Evolutionary conservation across 2,113 vertebrate genomes (phyloP).

Genomic region (Oxyura jamaicensis): DNA sequence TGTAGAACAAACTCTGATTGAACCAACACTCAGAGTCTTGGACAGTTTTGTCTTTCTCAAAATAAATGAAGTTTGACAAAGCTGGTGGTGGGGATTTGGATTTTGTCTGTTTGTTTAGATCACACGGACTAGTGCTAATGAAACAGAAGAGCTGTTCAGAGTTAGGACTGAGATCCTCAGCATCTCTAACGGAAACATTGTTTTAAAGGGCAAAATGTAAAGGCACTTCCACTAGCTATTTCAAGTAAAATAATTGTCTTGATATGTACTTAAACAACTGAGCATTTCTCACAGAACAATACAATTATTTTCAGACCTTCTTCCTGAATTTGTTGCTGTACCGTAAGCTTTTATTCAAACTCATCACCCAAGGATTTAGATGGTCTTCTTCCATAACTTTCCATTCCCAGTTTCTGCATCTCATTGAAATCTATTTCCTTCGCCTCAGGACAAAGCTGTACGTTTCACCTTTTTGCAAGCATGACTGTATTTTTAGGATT

Average conservation of each 20-base stretch:
- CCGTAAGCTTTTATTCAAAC: not conserved
- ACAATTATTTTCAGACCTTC: not conserved
- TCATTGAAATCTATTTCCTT: not conserved
- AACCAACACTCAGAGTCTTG: not conserved
- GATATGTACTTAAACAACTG: not conserved
- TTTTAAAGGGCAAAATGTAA: not conserved
- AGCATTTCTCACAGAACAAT: not conserved
- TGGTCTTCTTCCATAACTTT: not conserved
- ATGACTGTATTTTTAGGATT: not conserved
- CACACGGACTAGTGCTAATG: not conserved
- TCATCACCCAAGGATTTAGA: not conserved
- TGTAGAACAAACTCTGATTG: not conserved
- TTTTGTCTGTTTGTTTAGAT: not conserved
- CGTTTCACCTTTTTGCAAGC: not conserved
- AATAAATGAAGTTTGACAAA: not conserved
- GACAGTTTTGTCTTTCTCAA: not conserved
- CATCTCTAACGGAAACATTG: rapidly evolving
- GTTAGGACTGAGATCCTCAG: not conserved
- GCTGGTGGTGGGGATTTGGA: not conserved
- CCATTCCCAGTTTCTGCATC: not conserved
- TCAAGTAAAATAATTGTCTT: not conserved
- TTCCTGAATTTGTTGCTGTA: not conserved
- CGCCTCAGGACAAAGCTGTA: not conserved
- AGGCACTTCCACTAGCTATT: not conserved
- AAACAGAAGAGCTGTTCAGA: not conserved